A percentile compares a stretch with the other conserved stretches of the same genome.
Conservation (phyloP, 2,797 vertebrate species). For the Crenichthys baileyi region DNA sequence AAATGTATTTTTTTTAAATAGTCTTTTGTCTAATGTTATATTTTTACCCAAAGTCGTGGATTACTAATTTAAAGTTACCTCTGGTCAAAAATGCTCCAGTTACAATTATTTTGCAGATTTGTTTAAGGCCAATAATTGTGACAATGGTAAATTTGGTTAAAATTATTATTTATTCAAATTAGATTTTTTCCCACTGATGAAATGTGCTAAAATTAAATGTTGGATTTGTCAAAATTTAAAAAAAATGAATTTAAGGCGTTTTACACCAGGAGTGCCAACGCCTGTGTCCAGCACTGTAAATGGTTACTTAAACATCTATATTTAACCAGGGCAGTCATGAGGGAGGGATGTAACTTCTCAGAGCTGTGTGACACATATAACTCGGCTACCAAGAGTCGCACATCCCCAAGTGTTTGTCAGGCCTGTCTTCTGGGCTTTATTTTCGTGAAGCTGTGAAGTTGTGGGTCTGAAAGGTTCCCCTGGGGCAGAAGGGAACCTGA, state of each 20-base stretch:
- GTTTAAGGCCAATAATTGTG: not conserved
- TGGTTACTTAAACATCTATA: conserved; percentile 55
- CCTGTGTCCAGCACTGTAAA: conserved; percentile 24
- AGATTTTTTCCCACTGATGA: not conserved
- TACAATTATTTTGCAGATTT: not conserved
- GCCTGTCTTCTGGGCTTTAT: conserved; percentile 61
- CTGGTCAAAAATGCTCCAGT: not conserved
- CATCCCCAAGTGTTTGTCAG: conserved; percentile 68
- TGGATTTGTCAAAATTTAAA: not conserved
- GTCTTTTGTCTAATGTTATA: not conserved
- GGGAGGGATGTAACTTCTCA: conserved; percentile 67
- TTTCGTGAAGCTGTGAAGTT: conserved; percentile 69
- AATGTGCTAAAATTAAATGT: not conserved
- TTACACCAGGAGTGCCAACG: not conserved
- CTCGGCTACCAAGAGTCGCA: conserved; percentile 70
- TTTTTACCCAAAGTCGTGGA: not conserved
- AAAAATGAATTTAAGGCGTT: not conserved
- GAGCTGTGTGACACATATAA: conserved; percentile 66
- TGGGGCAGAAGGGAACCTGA: conserved; percentile 67
- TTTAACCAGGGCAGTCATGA: conserved; percentile 70
- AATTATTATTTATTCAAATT: not conserved
- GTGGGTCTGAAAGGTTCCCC: conserved; percentile 72
- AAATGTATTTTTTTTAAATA: no score
- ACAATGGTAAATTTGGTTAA: not conserved
- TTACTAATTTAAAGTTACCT: not conserved